Evolutionary conservation across 2,113 vertebrate species (phyloP), one percentile per base, ranked within the genome.

Genomic region (Canis aureus): DNA sequence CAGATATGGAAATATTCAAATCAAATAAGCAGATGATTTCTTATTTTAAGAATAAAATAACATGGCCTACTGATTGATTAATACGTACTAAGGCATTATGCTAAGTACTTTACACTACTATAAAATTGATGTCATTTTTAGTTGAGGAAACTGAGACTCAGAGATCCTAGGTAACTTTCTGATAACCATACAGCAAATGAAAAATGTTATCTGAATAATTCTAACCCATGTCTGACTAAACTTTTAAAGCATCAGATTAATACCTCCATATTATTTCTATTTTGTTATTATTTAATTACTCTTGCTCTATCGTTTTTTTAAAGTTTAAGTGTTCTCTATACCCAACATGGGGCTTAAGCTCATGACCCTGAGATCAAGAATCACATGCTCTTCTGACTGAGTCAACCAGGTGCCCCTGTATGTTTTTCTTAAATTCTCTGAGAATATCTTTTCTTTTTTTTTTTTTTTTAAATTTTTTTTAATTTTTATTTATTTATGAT

Each of bases 31-130:
- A 23, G 16, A 76, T 51, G 3, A 8, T 22, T 74, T n/a, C 38
- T 49, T 81, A 94, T 69, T 57, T 89, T 76, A 89, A 80, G 32
- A 74, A 66, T 53, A 84, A 27, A 29, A 59, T 95, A 73, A n/a
- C 2, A 76, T 6, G 43, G 43, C 25, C n/a, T 96, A 32, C 8
- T 69, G 22, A n/a, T 62, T 4, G 35, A 22, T 32, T 25, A 82
- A 53, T 59, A 59, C 67, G 19, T 67, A 4, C 4, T n/a, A 35
- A 78, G 27, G 32, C 6, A 19, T 69, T 2, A 32, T 53, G n/a
- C 19, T 51, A 38, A 79, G 19, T 71, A 43, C 15, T 67, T 87
- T 88, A 49, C 29, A 51, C 15, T 8, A 0, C 55, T 67, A 7
- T 43, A 10, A 84, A 35, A 43, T 32, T 43, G 62, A n/a, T 76